phyloP scores from a whole-genome alignment of 2,113 vertebrate species.

The Taurulus bubalis region DNA sequence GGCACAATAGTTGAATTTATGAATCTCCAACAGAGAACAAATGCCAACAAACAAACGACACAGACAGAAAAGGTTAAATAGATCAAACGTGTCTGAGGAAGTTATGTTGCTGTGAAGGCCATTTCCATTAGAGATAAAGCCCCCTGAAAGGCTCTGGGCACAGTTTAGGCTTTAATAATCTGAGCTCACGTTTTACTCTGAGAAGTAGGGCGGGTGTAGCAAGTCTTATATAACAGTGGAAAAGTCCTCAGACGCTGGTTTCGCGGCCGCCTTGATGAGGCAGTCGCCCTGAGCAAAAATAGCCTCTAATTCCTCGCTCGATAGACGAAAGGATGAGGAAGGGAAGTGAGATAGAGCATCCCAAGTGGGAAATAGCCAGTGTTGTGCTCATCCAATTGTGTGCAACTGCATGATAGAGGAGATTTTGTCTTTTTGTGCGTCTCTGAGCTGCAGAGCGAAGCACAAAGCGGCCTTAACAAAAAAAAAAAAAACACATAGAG shows the following conservation, averaged over 20 bases:
- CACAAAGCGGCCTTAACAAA: conserved; percentile 31
- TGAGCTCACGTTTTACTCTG: conserved; percentile 24
- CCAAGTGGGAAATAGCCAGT: conserved; percentile 18
- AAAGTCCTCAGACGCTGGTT: conserved; percentile 9
- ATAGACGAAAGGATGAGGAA: conserved; percentile 7
- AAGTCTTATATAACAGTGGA: conserved; percentile 14
- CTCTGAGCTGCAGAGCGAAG: conserved; percentile 18
- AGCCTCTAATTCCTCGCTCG: conserved; percentile 32
- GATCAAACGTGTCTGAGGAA: conserved; percentile 12
- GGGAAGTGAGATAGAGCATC: conserved; percentile 14
- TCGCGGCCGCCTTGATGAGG: conserved; percentile 17
- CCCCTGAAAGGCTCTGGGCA: conserved; percentile 23
- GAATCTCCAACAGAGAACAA: neutral
- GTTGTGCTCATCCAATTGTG: conserved; percentile 36
- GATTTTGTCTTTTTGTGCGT: conserved; percentile 28
- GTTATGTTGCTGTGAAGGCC: conserved; percentile 12
- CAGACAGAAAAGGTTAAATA: conserved; percentile 6
- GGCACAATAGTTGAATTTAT: neutral
- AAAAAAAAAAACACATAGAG: neutral
- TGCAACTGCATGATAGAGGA: conserved; percentile 11
- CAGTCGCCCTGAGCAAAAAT: conserved; percentile 16
- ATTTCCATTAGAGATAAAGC: neutral
- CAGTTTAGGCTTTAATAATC: conserved; percentile 30
- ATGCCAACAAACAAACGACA: neutral
- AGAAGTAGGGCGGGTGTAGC: conserved; percentile 41